Base-by-base conservation (phyloP, 2,888 invertebrate species). In the Reticulitermes lucifugus region DNA sequence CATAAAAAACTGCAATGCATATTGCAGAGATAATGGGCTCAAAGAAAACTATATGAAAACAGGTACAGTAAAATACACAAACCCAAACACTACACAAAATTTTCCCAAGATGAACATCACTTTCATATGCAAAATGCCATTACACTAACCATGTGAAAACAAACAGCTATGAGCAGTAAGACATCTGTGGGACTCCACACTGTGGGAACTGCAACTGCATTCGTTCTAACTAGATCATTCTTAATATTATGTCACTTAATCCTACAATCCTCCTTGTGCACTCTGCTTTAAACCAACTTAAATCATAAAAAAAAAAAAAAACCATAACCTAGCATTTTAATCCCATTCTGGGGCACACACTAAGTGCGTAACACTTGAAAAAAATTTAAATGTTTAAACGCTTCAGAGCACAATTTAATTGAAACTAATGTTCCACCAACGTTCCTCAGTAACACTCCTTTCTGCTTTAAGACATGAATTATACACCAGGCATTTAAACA, bases 61-160 rank as follows among this genome's bases (percentile, higher is more conserved):
- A 65, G n/a, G 65, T 65, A n/a, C 25, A 65, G 10, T 65, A 65
- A 60, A 65, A 7, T 65, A 65, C 65, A n/a, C n/a, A n/a, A 65
- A 65, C 65, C 65, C 9, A n/a, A 65, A 65, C n/a, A 65, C 25
- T 65, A n/a, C 65, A 65, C n/a, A 65, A 65, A n/a, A 65, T 65
- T 65, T n/a, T 65, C 65, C 65, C 25, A 65, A n/a, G 25, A 65
- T 4, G 5, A 65, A 65, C 65, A 65, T 65, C n/a, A 65, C 6
- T 65, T 65, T 5, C n/a, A 25, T 25, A 12, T n/a, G 65, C 65
- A n/a, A n/a, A 65, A 6, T 10, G 6, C n/a, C 14, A 25, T 25
- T 25, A 9, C 65, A 6, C n/a, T 65, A 65, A 25, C 25, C 65
- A 25, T 65, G 25, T 65, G 25, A 65, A n/a, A 65, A 60, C 18